Evolutionary conservation across 2,797 vertebrate species (phyloP).

Genomic region (Bovichtus variegatus): DNA sequence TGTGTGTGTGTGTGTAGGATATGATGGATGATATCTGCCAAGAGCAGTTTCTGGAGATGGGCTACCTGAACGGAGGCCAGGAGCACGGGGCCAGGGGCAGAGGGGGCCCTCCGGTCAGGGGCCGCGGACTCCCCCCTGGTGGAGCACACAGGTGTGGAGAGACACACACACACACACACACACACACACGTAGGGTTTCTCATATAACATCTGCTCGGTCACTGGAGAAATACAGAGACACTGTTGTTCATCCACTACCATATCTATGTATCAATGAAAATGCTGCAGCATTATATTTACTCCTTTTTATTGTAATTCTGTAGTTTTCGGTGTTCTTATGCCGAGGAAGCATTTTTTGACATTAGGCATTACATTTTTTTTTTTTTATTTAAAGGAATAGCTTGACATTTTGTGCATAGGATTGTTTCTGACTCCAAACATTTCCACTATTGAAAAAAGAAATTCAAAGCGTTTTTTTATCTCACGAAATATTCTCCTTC

Average conservation of each 20-base stretch:
- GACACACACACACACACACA: not conserved
- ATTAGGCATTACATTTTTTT: too few species aligned
- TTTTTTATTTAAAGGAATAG: not conserved
- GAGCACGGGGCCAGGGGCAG: conserved; percentile 89
- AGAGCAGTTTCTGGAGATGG: conserved; percentile 98
- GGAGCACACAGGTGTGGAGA: conserved; percentile 89
- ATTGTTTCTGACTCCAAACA: too few species aligned
- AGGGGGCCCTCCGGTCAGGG: conserved; percentile 91
- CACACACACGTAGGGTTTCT: not conserved
- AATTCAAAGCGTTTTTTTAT: too few species aligned
- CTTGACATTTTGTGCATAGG: not conserved
- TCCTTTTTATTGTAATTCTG: not conserved
- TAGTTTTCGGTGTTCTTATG: not conserved
- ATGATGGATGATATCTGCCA: conserved; percentile 99
- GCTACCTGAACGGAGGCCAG: conserved; percentile 96
- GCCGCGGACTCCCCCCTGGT: conserved; percentile 91
- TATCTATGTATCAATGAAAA: not conserved
- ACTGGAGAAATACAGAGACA: conserved; percentile 5
- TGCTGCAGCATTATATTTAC: not conserved
- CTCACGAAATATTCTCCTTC: too few species aligned
- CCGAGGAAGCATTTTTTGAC: not conserved
- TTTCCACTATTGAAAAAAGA: too few species aligned
- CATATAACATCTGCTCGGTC: conserved; percentile 1
- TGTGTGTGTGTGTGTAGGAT: conserved; percentile 83
- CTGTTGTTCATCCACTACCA: not conserved